Percentiles rank a stretch among this genome's conserved stretches.
phyloP scores from a whole-genome alignment of 2,888 invertebrate genomes.

The Oscheius sp. region DNA sequence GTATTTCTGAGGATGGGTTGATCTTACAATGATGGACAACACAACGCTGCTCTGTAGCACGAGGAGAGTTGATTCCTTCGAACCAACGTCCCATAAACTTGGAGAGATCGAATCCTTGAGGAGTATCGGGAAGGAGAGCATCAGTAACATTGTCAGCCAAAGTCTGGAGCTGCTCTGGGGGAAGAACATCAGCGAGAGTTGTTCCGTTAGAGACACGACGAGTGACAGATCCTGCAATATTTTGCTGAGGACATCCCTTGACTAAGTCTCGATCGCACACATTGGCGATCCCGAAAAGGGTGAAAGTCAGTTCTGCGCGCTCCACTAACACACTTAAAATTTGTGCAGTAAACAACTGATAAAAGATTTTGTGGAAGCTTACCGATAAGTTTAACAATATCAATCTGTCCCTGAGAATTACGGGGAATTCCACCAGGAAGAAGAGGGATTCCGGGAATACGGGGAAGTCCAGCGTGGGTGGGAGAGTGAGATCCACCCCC shows the following conservation, averaged over 20 bases:
- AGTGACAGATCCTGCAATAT: slow-evolving; percentile 68
- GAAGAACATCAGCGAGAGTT: slow-evolving; percentile 72
- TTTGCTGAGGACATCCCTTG: not conserved
- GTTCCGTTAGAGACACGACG: slow-evolving; percentile 73
- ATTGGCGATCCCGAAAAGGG: slow-evolving; percentile 13
- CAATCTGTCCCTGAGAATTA: slow-evolving; percentile 73
- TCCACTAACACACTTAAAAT: slow-evolving; percentile 32
- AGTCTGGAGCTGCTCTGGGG: slow-evolving; percentile 73
- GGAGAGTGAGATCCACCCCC: slow-evolving; percentile 80
- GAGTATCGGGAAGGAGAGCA: slow-evolving; percentile 71
- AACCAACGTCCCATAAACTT: slow-evolving; percentile 74
- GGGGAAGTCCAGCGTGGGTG: slow-evolving; percentile 71
- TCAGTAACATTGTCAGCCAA: slow-evolving; percentile 74
- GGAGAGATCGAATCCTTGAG: slow-evolving; percentile 70
- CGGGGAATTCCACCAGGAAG: slow-evolving; percentile 73
- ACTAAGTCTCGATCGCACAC: not conserved
- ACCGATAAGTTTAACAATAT: slow-evolving; percentile 72
- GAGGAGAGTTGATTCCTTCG: slow-evolving; percentile 71
- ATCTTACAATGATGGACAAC: slow-evolving; percentile 73
- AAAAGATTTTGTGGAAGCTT: slow-evolving; percentile 15
- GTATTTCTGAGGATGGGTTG: not conserved
- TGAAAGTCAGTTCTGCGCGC: slow-evolving; percentile 36
- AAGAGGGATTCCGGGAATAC: slow-evolving; percentile 72
- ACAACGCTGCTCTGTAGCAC: slow-evolving; percentile 73
- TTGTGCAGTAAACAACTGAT: slow-evolving; percentile 25